Percentiles rank a stretch among this genome's conserved stretches.
phyloP scores from a whole-genome alignment of 2,113 vertebrate species.

The Myrmophylax atrothorax region DNA sequence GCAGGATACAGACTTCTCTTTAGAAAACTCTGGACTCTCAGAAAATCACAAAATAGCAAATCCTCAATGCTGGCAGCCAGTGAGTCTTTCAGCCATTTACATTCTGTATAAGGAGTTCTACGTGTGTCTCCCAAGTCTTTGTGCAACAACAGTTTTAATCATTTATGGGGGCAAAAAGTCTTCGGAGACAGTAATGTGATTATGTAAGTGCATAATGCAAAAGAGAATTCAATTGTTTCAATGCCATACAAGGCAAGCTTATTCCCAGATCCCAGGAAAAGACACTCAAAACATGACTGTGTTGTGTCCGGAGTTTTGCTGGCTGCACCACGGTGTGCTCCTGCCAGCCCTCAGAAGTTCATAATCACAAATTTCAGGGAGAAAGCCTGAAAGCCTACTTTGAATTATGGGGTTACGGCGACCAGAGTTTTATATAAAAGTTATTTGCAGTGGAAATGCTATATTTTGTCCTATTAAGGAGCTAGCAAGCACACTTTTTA shows the following conservation, averaged over 20 bases:
- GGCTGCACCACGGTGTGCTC: conserved; percentile 16
- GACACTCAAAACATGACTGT: neutral
- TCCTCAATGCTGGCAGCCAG: neutral
- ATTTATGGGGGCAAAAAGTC: neutral
- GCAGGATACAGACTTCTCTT: neutral
- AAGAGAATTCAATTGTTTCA: conserved; percentile 8
- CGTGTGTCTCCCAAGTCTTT: neutral
- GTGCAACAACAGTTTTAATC: neutral
- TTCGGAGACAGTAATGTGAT: conserved; percentile 15
- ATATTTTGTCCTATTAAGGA: conserved; percentile 12
- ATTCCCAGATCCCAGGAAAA: conserved; percentile 1
- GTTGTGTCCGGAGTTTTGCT: neutral
- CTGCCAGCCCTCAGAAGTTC: conserved; percentile 64
- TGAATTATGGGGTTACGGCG: conserved; percentile 71
- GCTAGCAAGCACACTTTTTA: neutral
- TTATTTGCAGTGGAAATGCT: conserved; percentile 15
- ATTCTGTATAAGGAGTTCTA: neutral
- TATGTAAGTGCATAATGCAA: neutral
- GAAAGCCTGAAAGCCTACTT: conserved; percentile 12
- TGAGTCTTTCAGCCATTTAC: neutral
- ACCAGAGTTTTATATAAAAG: conserved; percentile 49
- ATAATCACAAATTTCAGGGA: conserved; percentile 50
- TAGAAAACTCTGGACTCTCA: neutral
- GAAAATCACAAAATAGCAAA: neutral
- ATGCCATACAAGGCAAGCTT: conserved; percentile 71